phyloP scores from a whole-genome alignment of 2,888 invertebrate genomes.

The Microdon myrmicae region DNA sequence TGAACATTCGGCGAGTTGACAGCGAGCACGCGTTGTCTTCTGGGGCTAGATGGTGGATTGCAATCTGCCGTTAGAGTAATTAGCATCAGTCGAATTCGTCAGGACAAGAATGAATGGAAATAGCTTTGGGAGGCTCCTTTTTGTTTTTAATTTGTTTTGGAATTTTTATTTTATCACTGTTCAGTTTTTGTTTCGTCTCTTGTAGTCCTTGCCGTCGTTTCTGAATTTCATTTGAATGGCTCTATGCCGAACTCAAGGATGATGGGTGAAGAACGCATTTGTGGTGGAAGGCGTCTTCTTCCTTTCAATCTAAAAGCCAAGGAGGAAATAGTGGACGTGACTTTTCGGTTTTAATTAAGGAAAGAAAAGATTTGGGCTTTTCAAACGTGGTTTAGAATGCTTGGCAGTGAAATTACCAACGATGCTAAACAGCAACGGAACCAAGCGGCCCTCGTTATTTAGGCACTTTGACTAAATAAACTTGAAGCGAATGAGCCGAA shows the following conservation, averaged over 20 bases:
- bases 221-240: conserved; percentile 19
- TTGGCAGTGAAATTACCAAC: conserved; percentile 16
- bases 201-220: not conserved
- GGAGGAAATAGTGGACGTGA: conserved; percentile 18
- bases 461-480: not conserved
- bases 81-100: conserved; percentile 45
- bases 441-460: not conserved
- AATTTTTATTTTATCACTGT: conserved; percentile 6
- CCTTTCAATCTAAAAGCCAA: conserved; percentile 21
- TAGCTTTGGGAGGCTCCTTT: not conserved
- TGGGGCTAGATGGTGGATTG: conserved; percentile 26
- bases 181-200: not conserved
- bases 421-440: too few relatives aligned
- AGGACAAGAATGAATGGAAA: not conserved
- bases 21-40: conserved; percentile 36
- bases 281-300: conserved; percentile 9
- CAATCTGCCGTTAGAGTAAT: conserved; percentile 48
- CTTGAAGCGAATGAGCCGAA: conserved; percentile 6
- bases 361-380: conserved; percentile 38
- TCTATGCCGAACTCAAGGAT: conserved; percentile 15
- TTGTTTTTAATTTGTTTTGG: too few relatives aligned
- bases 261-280: not conserved
- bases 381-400: conserved; percentile 19
- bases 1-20: conserved; percentile 39
- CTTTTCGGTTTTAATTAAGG: conserved; percentile 45